phyloP scores from a whole-genome alignment of 92 coral and sea anemone genomes.

The Zoanthus sansibaricus region DNA sequence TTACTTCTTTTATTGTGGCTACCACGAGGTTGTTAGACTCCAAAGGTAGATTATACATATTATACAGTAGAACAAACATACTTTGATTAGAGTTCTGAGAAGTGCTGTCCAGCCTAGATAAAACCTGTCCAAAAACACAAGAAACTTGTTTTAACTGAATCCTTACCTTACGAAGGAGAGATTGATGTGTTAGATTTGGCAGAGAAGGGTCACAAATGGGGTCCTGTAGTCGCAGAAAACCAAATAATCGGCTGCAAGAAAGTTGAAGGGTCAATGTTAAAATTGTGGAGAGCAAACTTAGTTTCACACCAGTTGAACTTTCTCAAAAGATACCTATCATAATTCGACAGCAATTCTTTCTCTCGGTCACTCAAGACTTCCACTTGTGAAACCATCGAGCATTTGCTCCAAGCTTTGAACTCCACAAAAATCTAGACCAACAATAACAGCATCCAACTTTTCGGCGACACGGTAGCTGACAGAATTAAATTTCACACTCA shows the following conservation, averaged over 20 bases:
- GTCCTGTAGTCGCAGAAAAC: constrained; percentile 97
- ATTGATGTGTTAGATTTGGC: constrained; percentile 94
- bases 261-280: constrained; percentile 44
- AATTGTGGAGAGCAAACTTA: constrained; percentile 26
- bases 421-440: constrained; percentile 53
- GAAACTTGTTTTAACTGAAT: not conserved
- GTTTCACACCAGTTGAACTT: constrained; percentile 41
- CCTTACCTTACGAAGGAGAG: constrained; percentile 91
- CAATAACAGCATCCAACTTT: constrained; percentile 34
- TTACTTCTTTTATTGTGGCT: constrained; percentile 32
- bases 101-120: not conserved
- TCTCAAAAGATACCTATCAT: constrained; percentile 90
- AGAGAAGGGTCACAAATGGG: constrained; percentile 92
- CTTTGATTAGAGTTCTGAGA: not conserved
- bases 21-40: constrained; percentile 34
- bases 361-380: constrained; percentile 99
- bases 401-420: constrained; percentile 83
- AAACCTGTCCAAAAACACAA: constrained; percentile 4
- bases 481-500: constrained; percentile 74
- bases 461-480: constrained; percentile 48
- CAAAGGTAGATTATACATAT: not conserved
- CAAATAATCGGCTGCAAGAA: constrained; percentile 92
- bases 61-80: not conserved
- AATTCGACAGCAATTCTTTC: constrained; percentile 91
- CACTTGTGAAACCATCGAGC: constrained; percentile 99